These are phyloP conservation scores for Oreochromis aureus DNA, from an alignment of 2,113 vertebrate genomes.

Conservation along the genomic window DNA sequence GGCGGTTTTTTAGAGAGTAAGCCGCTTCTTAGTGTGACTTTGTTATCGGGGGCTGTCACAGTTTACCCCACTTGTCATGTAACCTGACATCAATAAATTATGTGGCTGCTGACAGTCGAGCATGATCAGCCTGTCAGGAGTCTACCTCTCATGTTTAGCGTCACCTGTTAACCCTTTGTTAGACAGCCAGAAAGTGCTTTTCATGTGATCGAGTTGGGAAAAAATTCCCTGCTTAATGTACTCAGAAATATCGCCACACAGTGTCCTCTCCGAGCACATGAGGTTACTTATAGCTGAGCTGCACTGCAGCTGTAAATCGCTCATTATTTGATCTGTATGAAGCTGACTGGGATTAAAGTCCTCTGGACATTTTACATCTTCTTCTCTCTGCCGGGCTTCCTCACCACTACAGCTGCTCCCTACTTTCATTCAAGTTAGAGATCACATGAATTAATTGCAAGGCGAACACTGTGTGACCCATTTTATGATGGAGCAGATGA, in stretches of 20 bases:
- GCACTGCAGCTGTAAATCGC: neutral
- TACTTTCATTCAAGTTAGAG: neutral
- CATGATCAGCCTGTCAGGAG: neutral
- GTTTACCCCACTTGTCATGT: neutral
- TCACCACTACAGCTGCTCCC: constrained; percentile 5
- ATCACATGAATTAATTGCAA: constrained; percentile 55
- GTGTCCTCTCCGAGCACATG: rapidly evolving
- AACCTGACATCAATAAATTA: neutral
- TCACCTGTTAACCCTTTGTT: neutral
- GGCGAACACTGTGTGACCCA: constrained; percentile 46
- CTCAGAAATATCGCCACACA: neutral
- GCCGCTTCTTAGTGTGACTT: neutral
- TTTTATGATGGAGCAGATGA: constrained; percentile 40
- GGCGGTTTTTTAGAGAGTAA: neutral
- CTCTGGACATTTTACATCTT: neutral
- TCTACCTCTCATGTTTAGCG: neutral
- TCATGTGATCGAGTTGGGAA: neutral
- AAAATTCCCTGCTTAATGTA: neutral
- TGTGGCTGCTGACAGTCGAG: neutral
- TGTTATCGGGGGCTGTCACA: neutral
- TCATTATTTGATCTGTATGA: neutral
- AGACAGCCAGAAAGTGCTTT: neutral
- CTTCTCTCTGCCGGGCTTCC: neutral
- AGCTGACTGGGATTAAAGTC: neutral
- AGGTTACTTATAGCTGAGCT: neutral